Percentiles rank a stretch among this genome's conserved stretches.
These are phyloP conservation scores for Nomada lathburiana DNA, from an alignment of 2,888 invertebrate genomes.

Conservation along the genomic window DNA sequence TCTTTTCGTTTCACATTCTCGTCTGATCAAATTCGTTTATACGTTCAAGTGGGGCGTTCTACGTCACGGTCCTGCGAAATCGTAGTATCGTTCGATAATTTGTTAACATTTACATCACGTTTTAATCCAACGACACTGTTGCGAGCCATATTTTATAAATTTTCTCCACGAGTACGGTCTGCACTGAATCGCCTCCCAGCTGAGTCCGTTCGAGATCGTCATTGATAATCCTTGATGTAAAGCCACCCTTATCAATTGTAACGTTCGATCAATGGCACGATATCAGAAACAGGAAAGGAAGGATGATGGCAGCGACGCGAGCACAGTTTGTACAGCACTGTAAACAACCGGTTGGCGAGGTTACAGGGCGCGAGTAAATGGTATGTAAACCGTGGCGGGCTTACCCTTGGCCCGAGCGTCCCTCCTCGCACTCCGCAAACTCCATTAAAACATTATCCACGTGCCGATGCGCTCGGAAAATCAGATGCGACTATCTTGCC, in stretches of 20 bases:
- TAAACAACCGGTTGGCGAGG: slow-evolving; percentile 79
- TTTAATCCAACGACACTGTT: no score
- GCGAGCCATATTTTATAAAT: no score
- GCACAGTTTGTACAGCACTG: slow-evolving; percentile 82
- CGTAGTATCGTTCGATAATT: no score
- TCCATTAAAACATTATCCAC: slow-evolving; percentile 85
- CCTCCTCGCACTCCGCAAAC: slow-evolving; percentile 81
- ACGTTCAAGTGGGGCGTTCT: no score
- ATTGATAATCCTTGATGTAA: not conserved
- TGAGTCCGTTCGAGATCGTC: no score
- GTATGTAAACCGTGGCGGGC: slow-evolving; percentile 83
- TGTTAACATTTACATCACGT: no score
- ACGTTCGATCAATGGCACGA: not conserved
- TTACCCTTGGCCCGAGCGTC: slow-evolving; percentile 77
- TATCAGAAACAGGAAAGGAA: not conserved
- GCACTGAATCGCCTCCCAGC: no score
- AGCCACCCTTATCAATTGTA: not conserved
- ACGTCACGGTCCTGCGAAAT: no score
- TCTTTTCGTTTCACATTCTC: no score
- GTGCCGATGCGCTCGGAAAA: slow-evolving; percentile 84
- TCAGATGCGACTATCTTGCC: slow-evolving; percentile 81
- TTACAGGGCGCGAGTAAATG: slow-evolving; percentile 83
- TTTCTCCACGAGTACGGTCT: no score
- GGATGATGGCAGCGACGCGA: slow-evolving; percentile 37
- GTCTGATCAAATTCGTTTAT: no score